A percentile compares a stretch with the other conserved stretches of the same genome.
phyloP scores from a whole-genome alignment of 2,797 vertebrate species.

The Diplodus sargus region DNA sequence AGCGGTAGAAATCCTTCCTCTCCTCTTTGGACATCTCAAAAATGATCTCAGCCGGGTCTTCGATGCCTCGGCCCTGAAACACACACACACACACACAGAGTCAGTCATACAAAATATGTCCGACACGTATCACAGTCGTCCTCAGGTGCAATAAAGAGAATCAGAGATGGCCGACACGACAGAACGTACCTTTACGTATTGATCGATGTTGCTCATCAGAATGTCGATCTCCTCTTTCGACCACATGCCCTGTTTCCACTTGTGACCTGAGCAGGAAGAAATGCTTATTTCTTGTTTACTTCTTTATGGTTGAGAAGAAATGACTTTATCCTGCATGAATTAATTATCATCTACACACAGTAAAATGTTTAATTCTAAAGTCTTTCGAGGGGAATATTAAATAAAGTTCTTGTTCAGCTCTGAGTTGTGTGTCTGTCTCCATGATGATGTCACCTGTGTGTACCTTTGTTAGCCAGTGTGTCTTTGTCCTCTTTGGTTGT shows the following conservation, averaged over 20 bases:
- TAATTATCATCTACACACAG: too few species aligned
- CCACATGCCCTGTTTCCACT: slow-evolving; percentile 99
- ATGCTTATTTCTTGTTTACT: background rate
- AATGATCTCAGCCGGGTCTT: slow-evolving; percentile 98
- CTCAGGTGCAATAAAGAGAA: background rate
- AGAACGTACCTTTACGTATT: slow-evolving; percentile 91
- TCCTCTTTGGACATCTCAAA: slow-evolving; percentile 99
- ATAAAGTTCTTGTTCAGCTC: too few species aligned
- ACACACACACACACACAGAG: background rate
- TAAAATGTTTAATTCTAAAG: too few species aligned
- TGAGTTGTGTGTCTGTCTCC: background rate
- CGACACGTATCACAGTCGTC: background rate
- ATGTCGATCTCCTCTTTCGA: slow-evolving; percentile 99
- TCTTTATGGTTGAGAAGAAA: too few species aligned
- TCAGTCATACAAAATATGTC: background rate
- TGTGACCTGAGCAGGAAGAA: slow-evolving; percentile 88
- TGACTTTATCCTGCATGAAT: too few species aligned
- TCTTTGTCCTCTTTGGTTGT: slow-evolving; percentile 99
- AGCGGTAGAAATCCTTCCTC: slow-evolving; percentile 99
- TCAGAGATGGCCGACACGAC: background rate
- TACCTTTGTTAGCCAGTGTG: slow-evolving; percentile 97
- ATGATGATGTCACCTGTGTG: background rate
- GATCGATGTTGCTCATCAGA: slow-evolving; percentile 97
- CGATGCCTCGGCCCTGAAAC: slow-evolving; percentile 92
- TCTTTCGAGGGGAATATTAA: too few species aligned